Evolutionary conservation across 2,888 invertebrate species (phyloP), one percentile per base, ranked within the genome.

Genomic region (Conus canariensis): DNA sequence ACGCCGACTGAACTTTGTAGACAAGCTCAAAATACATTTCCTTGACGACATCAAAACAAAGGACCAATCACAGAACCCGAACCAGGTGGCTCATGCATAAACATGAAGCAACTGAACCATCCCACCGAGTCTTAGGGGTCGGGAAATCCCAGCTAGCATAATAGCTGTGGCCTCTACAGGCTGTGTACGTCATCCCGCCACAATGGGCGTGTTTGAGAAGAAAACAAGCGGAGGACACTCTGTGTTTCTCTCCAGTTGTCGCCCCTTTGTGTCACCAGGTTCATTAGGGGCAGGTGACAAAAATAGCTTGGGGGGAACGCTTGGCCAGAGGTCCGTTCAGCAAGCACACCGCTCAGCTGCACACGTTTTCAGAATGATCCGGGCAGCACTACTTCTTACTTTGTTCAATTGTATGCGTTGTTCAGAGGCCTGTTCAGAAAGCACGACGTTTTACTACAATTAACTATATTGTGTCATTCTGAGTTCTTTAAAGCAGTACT

Each of bases 31-130:
- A 45, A 10, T n/a, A 10, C 56, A 56, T 3, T 22, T 83, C 56
- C 14, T 58, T 83, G 82, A 83, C 82, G 82, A 45, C 67, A 60
- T 12, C 56, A 25, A 60, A 58, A 77, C 64, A 86, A 87, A 59
- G 22, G 58, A 64, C 87, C 87, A 87, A 86, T 67, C 86, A 86
- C 16, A 16, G 22, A 19, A 22, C 7, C 19, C 19, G 14, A 12
- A 59, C 16, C 25, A 6, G 12, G 14, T 10, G 7, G 16, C 30
- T 45, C 86, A 64, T 86, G 60, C 67, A 86, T 67, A 86, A 86
- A 86, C 60, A 60, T 67, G 59, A 86, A 14, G 22, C 19, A 56
- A 19, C 58, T 25, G 19, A 58, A 58, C 10, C 30, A 80, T 74
- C 74, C n/a, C 74, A 8, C 30, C 83, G 45, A 19, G 83, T 30